phyloP scores from a whole-genome alignment of 2,797 vertebrate genomes.

The Epinephelus malabaricus region DNA sequence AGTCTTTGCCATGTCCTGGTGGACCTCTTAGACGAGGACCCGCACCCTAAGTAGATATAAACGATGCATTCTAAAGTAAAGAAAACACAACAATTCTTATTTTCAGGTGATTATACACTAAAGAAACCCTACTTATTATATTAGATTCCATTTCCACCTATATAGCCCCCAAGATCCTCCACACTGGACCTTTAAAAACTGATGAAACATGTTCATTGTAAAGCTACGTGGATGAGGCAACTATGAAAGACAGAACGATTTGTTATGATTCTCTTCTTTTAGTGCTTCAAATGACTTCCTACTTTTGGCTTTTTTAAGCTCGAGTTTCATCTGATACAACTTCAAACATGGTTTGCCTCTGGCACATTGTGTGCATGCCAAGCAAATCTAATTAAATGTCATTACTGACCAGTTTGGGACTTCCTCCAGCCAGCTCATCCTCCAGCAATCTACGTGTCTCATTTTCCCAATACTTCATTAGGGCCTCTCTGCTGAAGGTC shows the following conservation, averaged over 20 bases:
- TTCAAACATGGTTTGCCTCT: slow-evolving; percentile 33
- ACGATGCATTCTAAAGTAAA: too few relatives aligned
- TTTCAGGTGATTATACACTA: too few relatives aligned
- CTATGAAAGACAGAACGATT: not conserved
- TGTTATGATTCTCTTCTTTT: not conserved
- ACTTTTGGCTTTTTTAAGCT: slow-evolving; percentile 8
- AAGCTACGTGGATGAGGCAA: not conserved
- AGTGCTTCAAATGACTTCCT: not conserved
- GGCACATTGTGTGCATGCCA: slow-evolving; percentile 37
- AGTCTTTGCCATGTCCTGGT: too few relatives aligned
- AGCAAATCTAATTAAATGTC: slow-evolving; percentile 38
- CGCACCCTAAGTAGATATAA: too few relatives aligned
- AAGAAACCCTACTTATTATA: too few relatives aligned
- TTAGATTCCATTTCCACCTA: too few relatives aligned
- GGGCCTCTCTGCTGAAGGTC: slow-evolving; percentile 94
- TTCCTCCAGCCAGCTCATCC: slow-evolving; percentile 87
- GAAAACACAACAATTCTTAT: too few relatives aligned
- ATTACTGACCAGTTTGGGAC: slow-evolving; percentile 80
- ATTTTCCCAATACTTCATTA: slow-evolving; percentile 97
- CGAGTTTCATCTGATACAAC: slow-evolving; percentile 2
- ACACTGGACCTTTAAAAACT: not conserved
- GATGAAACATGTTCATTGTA: not conserved
- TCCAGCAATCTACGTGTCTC: slow-evolving; percentile 94
- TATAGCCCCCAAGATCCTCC: too few relatives aligned
- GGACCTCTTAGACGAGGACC: too few relatives aligned